Base-by-base conservation (phyloP, 1,140 invertebrate genomes). In the Euura saliciscinereae region DNA sequence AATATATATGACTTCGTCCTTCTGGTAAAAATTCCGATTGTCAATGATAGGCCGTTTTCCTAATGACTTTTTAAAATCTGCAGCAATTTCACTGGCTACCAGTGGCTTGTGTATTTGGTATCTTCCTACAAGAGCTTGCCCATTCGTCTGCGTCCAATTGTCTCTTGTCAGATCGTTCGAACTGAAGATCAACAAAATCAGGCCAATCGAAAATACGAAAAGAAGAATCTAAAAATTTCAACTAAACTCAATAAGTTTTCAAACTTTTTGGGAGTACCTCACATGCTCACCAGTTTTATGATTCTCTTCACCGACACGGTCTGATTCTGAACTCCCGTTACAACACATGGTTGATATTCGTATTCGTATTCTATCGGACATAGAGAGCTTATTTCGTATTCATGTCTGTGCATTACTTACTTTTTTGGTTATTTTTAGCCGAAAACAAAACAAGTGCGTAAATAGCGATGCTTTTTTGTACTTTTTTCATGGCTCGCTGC, bases 381-480 rank as follows among this genome's bases (percentile, higher is more conserved):
- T 59, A n/a, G 51, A 11, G 51, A 59, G 51, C 8, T 59, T 59
- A 59, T 59, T 59, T 3, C 51, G 13, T n/a, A 59, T 8, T 11
- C 51, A 59, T 59, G 10, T 59, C 13, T 59, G 51, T 59, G 8
- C 51, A n/a, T 59, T n/a, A 59, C 13, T 59, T 11, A 8, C 13
- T n/a, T 59, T 8, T 59, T 59, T 59, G 51, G 51, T 59, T 59
- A 59, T 59, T 59, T 59, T 59, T 59, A n/a, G 13, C 13, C 51
- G 51, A 59, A 59, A 59, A 6, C 13, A 6, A 59, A 3, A 6
- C 13, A 59, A 11, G 6, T 59, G 13, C 10, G 8, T 11, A 59
- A 59, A 59, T 11, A 59, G 51, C 51, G 4, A n/a, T 6, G 51
- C 3, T 59, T 59, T 59, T 2, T n/a, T 59, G 8, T 4, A 59